Evolutionary conservation across 2,888 invertebrate genomes (phyloP).

Genomic region (Chrysina gloriosa): DNA sequence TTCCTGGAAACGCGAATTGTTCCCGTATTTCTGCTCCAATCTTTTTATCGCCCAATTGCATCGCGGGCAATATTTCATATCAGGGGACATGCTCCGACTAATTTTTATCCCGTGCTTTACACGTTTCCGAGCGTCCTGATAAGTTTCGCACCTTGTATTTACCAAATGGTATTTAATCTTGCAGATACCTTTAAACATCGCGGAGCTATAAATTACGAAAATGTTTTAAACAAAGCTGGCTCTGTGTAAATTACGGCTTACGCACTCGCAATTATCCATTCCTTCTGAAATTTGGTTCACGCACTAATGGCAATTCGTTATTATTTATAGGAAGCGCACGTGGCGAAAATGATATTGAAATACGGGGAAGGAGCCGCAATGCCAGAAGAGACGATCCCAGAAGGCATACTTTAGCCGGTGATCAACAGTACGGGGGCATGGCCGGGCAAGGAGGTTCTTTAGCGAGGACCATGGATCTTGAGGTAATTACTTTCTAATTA

Average conservation of each 20-base stretch:
- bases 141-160: background rate
- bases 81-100: background rate
- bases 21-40: too few species aligned
- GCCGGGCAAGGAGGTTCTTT: constrained; percentile 70
- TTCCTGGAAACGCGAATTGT: too few species aligned
- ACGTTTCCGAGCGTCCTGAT: background rate
- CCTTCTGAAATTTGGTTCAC: background rate
- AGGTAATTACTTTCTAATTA: constrained; percentile 68
- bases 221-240: constrained; percentile 4
- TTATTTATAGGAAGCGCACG: constrained; percentile 55
- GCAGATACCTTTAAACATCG: constrained; percentile 8
- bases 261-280: background rate
- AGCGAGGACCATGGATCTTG: constrained; percentile 78
- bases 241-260: constrained; percentile 7
- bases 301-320: constrained; percentile 26
- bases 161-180: constrained; percentile 8
- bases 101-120: background rate
- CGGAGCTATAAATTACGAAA: background rate
- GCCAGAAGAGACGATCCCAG: constrained; percentile 82
- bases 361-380: constrained; percentile 67
- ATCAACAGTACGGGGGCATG: constrained; percentile 75
- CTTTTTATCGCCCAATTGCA: too few species aligned
- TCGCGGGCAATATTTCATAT: too few species aligned
- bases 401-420: constrained; percentile 82
- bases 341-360: constrained; percentile 63